Base-by-base conservation (phyloP, 2,113 vertebrate genomes). In the Centrocercus urophasianus region DNA sequence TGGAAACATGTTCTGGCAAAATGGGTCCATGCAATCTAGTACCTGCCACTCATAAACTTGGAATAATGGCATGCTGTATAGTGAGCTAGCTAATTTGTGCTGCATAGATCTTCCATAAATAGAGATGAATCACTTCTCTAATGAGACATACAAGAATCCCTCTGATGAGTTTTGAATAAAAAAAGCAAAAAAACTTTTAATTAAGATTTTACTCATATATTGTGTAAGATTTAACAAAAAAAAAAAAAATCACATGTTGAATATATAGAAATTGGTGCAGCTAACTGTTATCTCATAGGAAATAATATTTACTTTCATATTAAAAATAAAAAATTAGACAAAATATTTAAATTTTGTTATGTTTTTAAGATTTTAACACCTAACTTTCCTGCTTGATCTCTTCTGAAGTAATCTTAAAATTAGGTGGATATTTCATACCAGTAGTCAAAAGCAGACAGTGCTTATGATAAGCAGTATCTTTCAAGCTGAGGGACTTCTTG, bases 1-100 rank as follows among this genome's bases (percentile, higher is more conserved):
- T 28, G 18, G 8, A 17, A 64, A 1, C 0, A 0, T 71, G 16
- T 6, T 64, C 21, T 8, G 27, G 47, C 10, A 60, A 67, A 21
- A 34, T 34, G 8, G 1, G 12, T n/a, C 13, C 1, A 0, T 34
- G 9, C 42, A 17, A 28, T 32, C 11, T 24, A 66, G 40, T 72
- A 20, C 3, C 3, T 48, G 22, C 25, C 40, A 63, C 14, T 27
- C 11, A 56, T 48, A 45, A 88, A 66, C 13, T 61, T 20, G 40
- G 48, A 50, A 57, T 57, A 64, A 66, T 32, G 27, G 11, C 64
- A 64, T 75, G 11, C 8, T 34, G 4, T 47, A 3, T 47, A 36
- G 8, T 34, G 11, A 66, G 38, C 18, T 52, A 60, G 57, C 5
- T 64, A 73, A 56, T 65, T 77, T 69, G 45, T 1, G 0, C 8